Evolutionary conservation across 1,140 invertebrate species (phyloP), one percentile per base, ranked within the genome.

Genomic region (Paralvinella palmiformis): DNA sequence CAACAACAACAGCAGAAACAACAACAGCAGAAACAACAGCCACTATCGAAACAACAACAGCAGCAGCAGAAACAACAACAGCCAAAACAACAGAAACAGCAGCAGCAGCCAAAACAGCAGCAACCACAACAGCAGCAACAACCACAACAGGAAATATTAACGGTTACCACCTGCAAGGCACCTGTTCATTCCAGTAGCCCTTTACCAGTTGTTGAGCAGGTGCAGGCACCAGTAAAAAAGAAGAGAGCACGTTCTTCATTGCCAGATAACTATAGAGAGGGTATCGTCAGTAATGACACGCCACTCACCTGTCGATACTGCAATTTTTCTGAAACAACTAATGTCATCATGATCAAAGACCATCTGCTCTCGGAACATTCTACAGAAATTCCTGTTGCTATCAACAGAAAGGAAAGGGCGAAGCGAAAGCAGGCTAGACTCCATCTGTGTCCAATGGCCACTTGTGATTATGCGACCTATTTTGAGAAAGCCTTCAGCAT

Each of bases 241-340:
- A 10, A 20, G 2, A 7, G 17, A 29, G 31, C n/a, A 29, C 24
- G n/a, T 27, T 52, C 48, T 52, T 52, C 48, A 52, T 6, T 52
- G 48, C 48, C 5, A 10, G 17, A 41, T 37, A 20, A 59, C 20
- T 29, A 37, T 5, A 37, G 27, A 36, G 58, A 36, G 36, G 35
- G 32, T 29, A 17, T 24, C 41, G 58, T 27, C 5, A 35, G 20
- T 7, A 20, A 32, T 27, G 24, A 20, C 2, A 20, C 41, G 22
- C 22, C 41, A 13, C 58, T 59, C 17, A 33, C 35, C 32, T 59
- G 58, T 37, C 58, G 58, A 20, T 59, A 59, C 58, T 59, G 58
- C 31, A 36, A 59, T 10, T 41, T 36, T 35, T 36, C 58, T 0
- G 29, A 20, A 17, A 37, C 58, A 3, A 37, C 35, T 6, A 36